Percentiles rank a stretch among this genome's conserved stretches.
phyloP scores from a whole-genome alignment of 2,797 vertebrate species.

The Hippopotamyrus pictus region DNA sequence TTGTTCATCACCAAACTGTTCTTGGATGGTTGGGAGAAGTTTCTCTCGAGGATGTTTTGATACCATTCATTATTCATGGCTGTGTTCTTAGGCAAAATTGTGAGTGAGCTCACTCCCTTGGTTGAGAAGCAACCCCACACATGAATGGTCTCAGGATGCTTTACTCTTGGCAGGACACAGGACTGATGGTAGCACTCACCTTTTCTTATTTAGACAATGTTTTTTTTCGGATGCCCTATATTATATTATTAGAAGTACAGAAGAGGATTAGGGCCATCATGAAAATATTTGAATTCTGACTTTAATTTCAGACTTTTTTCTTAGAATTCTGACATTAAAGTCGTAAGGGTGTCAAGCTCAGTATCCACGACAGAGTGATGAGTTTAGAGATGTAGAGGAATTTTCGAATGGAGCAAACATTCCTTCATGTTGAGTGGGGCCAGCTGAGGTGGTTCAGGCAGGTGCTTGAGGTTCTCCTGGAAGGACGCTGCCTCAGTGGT shows the following conservation, averaged over 20 bases:
- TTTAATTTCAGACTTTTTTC: no score
- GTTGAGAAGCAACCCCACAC: no score
- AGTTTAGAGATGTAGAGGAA: not conserved
- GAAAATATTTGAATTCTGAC: no score
- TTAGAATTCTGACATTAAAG: no score
- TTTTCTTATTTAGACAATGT: not conserved
- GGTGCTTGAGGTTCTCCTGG: not conserved
- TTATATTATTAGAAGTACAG: not conserved
- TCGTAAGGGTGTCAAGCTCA: not conserved
- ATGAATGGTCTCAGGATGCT: not conserved
- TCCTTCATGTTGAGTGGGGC: not conserved
- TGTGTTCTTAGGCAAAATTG: not conserved
- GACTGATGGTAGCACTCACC: not conserved
- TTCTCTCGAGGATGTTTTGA: not conserved
- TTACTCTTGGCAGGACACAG: not conserved
- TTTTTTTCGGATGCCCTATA: not conserved
- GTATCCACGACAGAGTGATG: not conserved
- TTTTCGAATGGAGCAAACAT: not conserved
- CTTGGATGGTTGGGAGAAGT: no score
- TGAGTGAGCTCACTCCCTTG: no score
- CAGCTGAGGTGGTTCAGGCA: not conserved
- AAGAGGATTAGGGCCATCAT: no score
- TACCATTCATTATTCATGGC: not conserved
- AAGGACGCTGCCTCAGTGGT: not conserved
- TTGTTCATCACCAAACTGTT: no score